phyloP scores from a whole-genome alignment of 2,888 invertebrate genomes.

The Dryobota labecula region DNA sequence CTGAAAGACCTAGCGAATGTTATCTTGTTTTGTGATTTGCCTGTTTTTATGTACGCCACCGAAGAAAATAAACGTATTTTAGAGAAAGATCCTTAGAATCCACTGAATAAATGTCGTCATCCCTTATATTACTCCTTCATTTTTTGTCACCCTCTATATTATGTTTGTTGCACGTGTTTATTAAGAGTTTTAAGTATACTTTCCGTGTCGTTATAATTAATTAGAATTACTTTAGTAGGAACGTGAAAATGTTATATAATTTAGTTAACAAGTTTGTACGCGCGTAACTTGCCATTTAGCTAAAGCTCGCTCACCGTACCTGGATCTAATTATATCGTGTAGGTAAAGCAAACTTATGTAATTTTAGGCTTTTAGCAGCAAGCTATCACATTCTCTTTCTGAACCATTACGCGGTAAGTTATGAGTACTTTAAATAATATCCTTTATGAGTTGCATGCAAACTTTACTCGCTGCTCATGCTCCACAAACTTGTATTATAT shows the following conservation, averaged over 20 bases:
- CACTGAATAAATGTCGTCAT: slow-evolving; percentile 66
- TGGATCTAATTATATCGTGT: slow-evolving; percentile 71
- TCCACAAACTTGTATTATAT: slow-evolving; percentile 12
- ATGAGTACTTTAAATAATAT: slow-evolving; percentile 45
- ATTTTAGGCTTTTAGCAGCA: slow-evolving; percentile 66
- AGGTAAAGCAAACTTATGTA: slow-evolving; percentile 64
- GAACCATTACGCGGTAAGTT: slow-evolving; percentile 37
- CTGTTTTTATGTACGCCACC: slow-evolving; percentile 86
- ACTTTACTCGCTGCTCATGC: slow-evolving; percentile 9
- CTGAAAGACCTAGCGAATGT: slow-evolving; percentile 86
- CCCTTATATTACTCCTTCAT: slow-evolving; percentile 46
- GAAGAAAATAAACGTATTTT: slow-evolving; percentile 84
- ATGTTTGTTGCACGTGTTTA: slow-evolving; percentile 55
- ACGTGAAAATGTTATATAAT: slow-evolving; percentile 78
- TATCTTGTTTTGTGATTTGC: slow-evolving; percentile 90
- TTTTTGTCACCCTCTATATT: slow-evolving; percentile 58
- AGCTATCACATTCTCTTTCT: slow-evolving; percentile 55
- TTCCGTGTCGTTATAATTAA: slow-evolving; percentile 75
- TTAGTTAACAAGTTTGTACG: slow-evolving; percentile 78
- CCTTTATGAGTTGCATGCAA: slow-evolving; percentile 35
- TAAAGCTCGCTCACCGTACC: slow-evolving; percentile 68
- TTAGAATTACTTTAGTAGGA: slow-evolving; percentile 73
- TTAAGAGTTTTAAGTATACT: slow-evolving; percentile 68
- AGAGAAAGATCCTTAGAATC: slow-evolving; percentile 74
- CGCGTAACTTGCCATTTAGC: slow-evolving; percentile 75